Evolutionary conservation across 2,113 vertebrate species (phyloP).

Genomic region (Scytalopus superciliaris): DNA sequence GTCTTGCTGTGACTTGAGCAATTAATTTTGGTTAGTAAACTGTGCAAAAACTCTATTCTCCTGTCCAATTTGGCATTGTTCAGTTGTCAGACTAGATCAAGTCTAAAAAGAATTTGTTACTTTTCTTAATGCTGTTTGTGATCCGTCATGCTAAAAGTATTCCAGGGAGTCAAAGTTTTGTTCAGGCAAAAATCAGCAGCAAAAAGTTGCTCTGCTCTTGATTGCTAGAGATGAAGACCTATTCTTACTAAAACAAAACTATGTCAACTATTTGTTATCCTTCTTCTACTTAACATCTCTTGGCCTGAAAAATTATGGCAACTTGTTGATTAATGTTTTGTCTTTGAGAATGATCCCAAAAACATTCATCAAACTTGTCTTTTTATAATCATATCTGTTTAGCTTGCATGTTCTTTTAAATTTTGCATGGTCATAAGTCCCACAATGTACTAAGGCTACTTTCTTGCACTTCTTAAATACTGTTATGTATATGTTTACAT

Average conservation of each 20-base stretch:
- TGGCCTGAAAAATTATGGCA: not conserved
- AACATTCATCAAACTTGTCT: not conserved
- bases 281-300: not conserved
- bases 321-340: not conserved
- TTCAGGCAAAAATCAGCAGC: not conserved
- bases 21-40: slow-evolving; percentile 33
- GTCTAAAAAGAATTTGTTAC: not conserved
- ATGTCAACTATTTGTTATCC: not conserved
- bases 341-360: not conserved
- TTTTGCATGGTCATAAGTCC: not conserved
- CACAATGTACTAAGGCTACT: not conserved
- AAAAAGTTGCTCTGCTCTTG: not conserved
- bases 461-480: not conserved
- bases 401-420: not conserved
- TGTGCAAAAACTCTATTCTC: not conserved
- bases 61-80: not conserved
- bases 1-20: not conserved
- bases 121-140: not conserved
- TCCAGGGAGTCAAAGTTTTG: not conserved
- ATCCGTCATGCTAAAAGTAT: not conserved
- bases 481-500: not conserved
- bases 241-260: not conserved
- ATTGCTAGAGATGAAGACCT: not conserved
- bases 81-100: not conserved
- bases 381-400: not conserved